Conservation (phyloP, 2,797 vertebrate species). For the Crenuchus spilurus region DNA sequence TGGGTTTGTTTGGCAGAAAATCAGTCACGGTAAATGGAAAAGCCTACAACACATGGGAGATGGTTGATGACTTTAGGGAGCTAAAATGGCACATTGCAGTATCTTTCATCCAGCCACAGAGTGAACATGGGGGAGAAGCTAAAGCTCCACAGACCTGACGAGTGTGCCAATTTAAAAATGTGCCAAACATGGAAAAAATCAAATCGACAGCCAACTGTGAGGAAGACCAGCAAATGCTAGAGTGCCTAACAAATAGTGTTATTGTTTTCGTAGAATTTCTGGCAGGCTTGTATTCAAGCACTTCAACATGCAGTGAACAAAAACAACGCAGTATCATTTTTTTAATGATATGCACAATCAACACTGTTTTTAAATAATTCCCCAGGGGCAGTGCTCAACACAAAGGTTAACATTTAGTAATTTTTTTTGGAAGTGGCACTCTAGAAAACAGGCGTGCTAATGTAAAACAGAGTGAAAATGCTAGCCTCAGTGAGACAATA, state of each 20-base stretch:
- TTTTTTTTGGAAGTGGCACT: background rate
- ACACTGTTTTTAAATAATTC: background rate
- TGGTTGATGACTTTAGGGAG: background rate
- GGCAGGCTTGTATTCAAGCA: no score
- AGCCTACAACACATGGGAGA: background rate
- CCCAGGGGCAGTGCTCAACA: background rate
- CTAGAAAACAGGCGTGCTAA: background rate
- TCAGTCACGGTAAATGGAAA: background rate
- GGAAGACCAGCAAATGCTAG: background rate
- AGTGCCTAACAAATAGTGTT: background rate
- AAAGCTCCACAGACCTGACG: background rate
- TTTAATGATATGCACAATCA: background rate
- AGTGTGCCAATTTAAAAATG: background rate
- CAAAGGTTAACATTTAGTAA: conserved; percentile 16
- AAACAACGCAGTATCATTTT: background rate
- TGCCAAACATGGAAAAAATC: background rate
- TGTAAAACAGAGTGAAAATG: background rate
- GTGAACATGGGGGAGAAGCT: background rate
- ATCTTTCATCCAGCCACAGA: background rate
- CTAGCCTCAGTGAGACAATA: background rate
- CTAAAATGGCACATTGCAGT: background rate
- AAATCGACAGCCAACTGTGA: background rate
- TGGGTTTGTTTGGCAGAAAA: background rate
- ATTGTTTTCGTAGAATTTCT: background rate
- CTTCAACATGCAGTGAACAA: background rate